phyloP scores from a whole-genome alignment of 2,888 invertebrate species.

The Agriopis leucophaearia region DNA sequence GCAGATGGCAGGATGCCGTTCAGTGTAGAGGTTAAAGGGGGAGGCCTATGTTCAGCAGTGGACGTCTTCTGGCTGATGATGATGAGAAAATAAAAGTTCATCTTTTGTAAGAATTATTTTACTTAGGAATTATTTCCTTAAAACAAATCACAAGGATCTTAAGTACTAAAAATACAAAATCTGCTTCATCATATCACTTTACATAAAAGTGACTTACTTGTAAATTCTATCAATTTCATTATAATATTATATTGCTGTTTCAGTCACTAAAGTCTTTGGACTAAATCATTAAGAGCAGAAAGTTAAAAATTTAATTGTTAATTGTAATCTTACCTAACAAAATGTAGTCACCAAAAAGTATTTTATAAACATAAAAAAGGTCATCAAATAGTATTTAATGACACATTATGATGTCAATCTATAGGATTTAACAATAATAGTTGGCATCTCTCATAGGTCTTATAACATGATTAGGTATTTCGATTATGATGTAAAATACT shows the following conservation, averaged over 20 bases:
- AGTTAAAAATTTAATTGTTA: background rate
- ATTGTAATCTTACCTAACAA: background rate
- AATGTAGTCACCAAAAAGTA: too few species aligned
- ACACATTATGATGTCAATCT: too few species aligned
- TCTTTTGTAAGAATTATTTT: constrained; percentile 25
- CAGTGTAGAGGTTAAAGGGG: too few species aligned
- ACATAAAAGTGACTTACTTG: background rate
- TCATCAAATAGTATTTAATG: too few species aligned
- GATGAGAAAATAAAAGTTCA: too few species aligned
- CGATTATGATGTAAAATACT: background rate
- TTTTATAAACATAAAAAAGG: background rate
- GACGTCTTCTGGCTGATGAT: too few species aligned
- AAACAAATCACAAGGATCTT: constrained; percentile 37
- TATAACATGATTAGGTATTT: background rate
- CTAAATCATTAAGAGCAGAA: background rate
- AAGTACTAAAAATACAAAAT: constrained; percentile 38
- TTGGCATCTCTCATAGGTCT: too few species aligned
- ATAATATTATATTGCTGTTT: background rate
- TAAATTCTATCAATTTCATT: background rate
- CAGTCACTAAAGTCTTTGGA: constrained; percentile 1
- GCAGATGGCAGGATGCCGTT: too few species aligned
- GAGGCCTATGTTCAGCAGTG: too few species aligned
- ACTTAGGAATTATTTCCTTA: constrained; percentile 28
- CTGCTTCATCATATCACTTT: constrained; percentile 29
- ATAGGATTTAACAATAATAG: too few species aligned